Evolutionary conservation across 1,140 invertebrate species (phyloP).

Genomic region (Uloborus diversus): DNA sequence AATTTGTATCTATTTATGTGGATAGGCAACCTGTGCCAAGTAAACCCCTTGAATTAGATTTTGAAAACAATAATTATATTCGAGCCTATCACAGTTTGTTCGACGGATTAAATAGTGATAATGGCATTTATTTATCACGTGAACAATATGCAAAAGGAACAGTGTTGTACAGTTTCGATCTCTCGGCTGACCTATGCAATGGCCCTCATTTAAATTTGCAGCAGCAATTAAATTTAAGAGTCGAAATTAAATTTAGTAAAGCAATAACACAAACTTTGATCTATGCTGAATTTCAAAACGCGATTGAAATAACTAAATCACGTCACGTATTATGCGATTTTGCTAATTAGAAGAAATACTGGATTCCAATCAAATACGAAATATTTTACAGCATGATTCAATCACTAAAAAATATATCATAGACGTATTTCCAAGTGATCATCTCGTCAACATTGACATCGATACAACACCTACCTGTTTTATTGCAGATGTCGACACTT

Average conservation of each 20-base stretch:
- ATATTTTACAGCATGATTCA: background rate
- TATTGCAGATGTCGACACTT: background rate
- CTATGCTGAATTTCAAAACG: constrained; percentile 1
- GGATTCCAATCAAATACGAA: background rate
- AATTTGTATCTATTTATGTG: background rate
- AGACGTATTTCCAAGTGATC: background rate
- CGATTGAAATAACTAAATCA: background rate
- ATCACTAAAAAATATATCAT: background rate
- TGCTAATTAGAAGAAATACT: background rate
- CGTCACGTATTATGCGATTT: background rate
- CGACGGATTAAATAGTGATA: background rate
- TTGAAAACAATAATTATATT: background rate
- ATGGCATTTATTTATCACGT: background rate
- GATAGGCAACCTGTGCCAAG: background rate
- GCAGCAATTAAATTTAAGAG: background rate
- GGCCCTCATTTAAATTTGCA: background rate
- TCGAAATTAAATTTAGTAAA: background rate
- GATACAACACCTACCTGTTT: background rate
- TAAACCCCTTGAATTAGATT: background rate
- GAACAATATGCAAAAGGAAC: background rate
- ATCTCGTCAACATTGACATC: background rate
- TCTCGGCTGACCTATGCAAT: background rate
- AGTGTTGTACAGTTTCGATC: background rate
- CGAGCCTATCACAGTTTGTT: background rate
- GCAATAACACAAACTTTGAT: background rate